phyloP scores from a whole-genome alignment of 1,140 invertebrate species.

The Bombus waltoni region DNA sequence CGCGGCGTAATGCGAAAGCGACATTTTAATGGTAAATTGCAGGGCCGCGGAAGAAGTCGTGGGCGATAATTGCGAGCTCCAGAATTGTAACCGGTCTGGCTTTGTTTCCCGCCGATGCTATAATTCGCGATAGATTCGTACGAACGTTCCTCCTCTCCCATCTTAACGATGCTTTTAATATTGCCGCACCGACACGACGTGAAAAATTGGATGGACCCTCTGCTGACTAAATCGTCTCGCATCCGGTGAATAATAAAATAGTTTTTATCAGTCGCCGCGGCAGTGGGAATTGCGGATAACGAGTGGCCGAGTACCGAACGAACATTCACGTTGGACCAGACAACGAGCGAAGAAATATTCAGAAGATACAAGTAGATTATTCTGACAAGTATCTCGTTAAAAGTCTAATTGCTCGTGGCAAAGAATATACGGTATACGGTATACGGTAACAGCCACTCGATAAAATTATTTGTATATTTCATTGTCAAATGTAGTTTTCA shows the following conservation, averaged over 20 bases:
- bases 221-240: not conserved
- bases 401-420: not conserved
- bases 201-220: not conserved
- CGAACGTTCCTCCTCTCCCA: not conserved
- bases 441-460: no score
- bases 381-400: not conserved
- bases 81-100: not conserved
- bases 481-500: no score
- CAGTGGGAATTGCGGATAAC: no score
- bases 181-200: not conserved
- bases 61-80: constrained; percentile 36
- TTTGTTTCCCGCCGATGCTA: constrained; percentile 16
- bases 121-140: constrained; percentile 30
- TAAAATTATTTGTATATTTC: no score
- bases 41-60: constrained; percentile 20
- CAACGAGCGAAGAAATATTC: not conserved
- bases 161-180: constrained; percentile 19
- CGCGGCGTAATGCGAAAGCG: constrained; percentile 9
- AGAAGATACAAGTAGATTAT: not conserved
- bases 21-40: constrained; percentile 43
- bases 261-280: not conserved
- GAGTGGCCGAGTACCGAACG: not conserved
- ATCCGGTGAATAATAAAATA: not conserved
- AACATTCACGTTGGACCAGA: not conserved
- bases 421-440: no score